Base-by-base conservation (phyloP, 2,113 vertebrate species). In the Zapornia atra region DNA sequence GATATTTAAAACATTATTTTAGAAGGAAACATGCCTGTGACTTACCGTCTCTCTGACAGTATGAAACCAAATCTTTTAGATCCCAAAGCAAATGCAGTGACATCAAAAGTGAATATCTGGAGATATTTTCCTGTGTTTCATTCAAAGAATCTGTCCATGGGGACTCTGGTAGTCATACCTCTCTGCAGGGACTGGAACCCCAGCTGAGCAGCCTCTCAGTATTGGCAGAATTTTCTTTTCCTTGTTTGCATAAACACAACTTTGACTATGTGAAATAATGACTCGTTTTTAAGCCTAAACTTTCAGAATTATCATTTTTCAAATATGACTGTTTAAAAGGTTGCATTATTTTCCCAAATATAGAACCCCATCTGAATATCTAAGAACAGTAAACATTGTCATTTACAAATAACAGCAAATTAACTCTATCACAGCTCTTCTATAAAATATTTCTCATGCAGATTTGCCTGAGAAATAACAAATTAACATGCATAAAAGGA, bases 91-190 rank as follows among this genome's bases (percentile, higher is more conserved):
- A 73, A 34, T 26, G 13, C 42, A 60, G 29, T 42, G 57, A 56
- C 17, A 89, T 46, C 9, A 81, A 14, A 80, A 61, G 7, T 15
- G 24, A 69, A 4, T 53, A 36, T 53, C 26, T 61, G 26, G 54
- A 77, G 40, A 13, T 68, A 24, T 36, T 73, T 66, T 2, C 10
- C 40, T 29, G 6, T 34, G 25, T 51, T 77, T 65, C 56, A 42
- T n/a, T 57, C 60, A 33, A 9, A 64, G 38, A 40, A 16, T 15
- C 20, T 36, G 34, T 21, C 34, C 54, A 3, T 11, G 25, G 60
- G 42, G 9, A 38, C 42, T 54, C 31, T 2, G 1, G 11, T 4
- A n/a, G 22, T 4, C 50, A 5, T 44, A 2, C 26, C 19, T 10
- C 36, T 50, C n/a, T 73, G 44, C 34, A 44, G 89, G 28, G 26